phyloP scores from a whole-genome alignment of 2,113 vertebrate genomes.

The Martes martes region DNA sequence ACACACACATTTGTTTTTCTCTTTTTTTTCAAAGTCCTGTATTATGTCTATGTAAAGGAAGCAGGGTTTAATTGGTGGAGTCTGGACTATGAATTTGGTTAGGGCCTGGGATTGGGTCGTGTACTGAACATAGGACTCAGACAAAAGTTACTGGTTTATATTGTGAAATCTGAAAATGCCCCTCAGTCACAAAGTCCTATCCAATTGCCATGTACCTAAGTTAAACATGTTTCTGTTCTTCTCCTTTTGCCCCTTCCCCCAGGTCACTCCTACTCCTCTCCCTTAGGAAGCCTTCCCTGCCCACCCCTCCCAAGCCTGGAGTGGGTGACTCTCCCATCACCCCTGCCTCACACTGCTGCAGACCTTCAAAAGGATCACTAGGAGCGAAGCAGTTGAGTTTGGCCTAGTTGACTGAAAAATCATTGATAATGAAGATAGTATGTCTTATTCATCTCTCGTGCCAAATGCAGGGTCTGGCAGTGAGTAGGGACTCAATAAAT shows the following conservation, averaged over 20 bases:
- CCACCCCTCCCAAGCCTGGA: accelerated
- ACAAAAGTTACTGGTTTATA: neutral
- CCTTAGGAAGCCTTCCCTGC: neutral
- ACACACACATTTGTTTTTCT: neutral
- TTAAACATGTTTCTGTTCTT: neutral
- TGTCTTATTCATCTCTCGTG: neutral
- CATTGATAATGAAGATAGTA: neutral
- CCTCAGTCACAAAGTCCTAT: neutral
- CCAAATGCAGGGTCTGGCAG: neutral
- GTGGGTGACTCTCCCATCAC: neutral
- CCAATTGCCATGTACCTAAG: neutral
- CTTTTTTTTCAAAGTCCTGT: neutral
- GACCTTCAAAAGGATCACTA: neutral
- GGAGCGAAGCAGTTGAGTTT: neutral
- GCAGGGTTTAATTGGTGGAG: neutral
- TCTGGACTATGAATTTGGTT: neutral
- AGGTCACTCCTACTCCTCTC: neutral
- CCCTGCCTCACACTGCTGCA: neutral
- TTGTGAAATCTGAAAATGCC: neutral
- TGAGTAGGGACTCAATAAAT: neutral
- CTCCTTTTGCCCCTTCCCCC: neutral
- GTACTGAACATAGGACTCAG: neutral
- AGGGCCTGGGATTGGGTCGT: neutral
- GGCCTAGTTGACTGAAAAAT: neutral
- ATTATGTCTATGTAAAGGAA: neutral